A percentile compares a stretch with the other conserved stretches of the same genome.
These are phyloP conservation scores for Darevskia mixta DNA, from an alignment of 2,797 vertebrate genomes.

Conservation along the genomic window DNA sequence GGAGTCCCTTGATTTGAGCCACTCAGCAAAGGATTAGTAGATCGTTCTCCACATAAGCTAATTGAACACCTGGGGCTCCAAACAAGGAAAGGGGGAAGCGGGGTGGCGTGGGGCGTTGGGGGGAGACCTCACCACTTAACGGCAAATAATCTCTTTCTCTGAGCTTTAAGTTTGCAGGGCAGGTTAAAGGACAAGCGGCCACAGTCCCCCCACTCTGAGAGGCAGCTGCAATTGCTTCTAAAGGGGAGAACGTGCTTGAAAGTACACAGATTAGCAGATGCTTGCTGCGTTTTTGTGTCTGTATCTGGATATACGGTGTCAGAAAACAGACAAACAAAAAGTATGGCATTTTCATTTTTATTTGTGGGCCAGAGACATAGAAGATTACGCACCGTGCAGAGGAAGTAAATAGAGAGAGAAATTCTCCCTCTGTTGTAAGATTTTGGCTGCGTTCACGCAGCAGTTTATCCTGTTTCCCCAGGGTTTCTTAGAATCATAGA, in stretches of 20 bases:
- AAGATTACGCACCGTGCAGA: no score
- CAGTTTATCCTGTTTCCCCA: no score
- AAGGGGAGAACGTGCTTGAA: conserved; percentile 6
- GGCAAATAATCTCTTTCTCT: neutral
- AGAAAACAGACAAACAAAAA: neutral
- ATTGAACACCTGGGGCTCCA: conserved; percentile 17
- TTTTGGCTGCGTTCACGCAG: no score
- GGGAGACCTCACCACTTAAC: conserved; percentile 24
- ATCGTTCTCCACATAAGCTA: conserved; percentile 17
- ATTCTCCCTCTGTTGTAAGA: no score
- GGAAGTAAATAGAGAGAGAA: no score
- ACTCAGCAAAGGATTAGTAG: conserved; percentile 37
- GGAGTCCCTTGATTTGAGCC: conserved; percentile 25
- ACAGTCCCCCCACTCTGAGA: conserved; percentile 4
- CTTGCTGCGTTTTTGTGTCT: neutral
- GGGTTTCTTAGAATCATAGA: no score
- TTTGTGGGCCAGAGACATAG: neutral
- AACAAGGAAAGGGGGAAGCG: neutral
- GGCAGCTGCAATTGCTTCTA: neutral
- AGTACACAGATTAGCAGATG: neutral
- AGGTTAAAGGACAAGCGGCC: neutral
- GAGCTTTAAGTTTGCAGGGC: neutral
- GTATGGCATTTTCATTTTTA: neutral
- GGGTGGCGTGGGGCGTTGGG: neutral
- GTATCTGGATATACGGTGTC: no score